These are phyloP conservation scores for Cyphomyrmex costatus DNA, from an alignment of 1,140 invertebrate genomes.

Conservation along the genomic window DNA sequence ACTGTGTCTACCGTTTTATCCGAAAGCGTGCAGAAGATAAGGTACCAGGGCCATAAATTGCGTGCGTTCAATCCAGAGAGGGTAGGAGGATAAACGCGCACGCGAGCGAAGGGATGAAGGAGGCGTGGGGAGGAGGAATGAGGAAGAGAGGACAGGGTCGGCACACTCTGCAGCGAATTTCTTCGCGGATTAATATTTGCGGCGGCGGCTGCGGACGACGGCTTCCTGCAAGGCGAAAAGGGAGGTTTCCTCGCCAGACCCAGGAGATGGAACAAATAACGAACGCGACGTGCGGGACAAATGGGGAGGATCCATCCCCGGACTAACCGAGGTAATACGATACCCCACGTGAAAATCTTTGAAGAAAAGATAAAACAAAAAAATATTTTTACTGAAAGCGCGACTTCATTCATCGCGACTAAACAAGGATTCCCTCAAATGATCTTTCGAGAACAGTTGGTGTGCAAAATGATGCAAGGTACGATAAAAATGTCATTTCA, in stretches of 20 bases:
- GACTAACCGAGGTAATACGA: constrained; percentile 46
- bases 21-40: constrained; percentile 56
- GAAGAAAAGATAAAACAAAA: constrained; percentile 7
- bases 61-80: constrained; percentile 29
- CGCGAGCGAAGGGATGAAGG: background rate
- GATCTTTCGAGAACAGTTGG: background rate
- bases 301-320: constrained; percentile 40
- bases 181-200: constrained; percentile 72
- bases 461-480: background rate
- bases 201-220: constrained; percentile 39
- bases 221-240: background rate
- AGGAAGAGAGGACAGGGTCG: constrained; percentile 8
- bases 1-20: constrained; percentile 44
- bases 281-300: constrained; percentile 60
- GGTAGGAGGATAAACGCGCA: constrained; percentile 34
- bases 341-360: constrained; percentile 20
- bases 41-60: constrained; percentile 51
- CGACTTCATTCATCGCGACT: constrained; percentile 20
- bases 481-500: constrained; percentile 21
- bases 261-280: constrained; percentile 59
- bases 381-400: constrained; percentile 8
- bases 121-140: background rate
- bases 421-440: background rate
- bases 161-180: constrained; percentile 54
- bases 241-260: background rate